Conservation (phyloP, 2,888 invertebrate species). For the Megalurothrips usitatus region DNA sequence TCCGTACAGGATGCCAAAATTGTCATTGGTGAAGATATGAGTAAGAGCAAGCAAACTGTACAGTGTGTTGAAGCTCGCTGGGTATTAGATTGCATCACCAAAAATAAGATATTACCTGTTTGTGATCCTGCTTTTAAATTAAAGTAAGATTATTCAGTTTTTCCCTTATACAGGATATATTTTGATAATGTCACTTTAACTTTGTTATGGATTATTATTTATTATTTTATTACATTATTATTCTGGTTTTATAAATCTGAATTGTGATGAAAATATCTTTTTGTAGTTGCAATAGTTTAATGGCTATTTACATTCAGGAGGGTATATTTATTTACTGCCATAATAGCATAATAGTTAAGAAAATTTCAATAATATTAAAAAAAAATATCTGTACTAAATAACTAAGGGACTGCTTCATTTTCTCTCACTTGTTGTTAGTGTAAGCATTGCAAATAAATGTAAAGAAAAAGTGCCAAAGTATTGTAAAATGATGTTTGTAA, state of each 20-base stretch:
- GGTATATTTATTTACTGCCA: neutral
- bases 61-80: conserved; percentile 55
- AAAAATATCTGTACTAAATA: neutral
- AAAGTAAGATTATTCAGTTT: neutral
- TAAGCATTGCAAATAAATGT: neutral
- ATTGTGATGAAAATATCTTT: neutral
- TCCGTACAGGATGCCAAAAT: conserved; percentile 51
- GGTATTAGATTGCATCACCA: conserved; percentile 60
- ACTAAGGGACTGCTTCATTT: neutral
- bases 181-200: neutral
- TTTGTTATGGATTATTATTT: neutral
- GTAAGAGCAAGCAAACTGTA: conserved; percentile 39
- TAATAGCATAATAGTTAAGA: neutral
- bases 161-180: neutral
- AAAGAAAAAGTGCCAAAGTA: neutral
- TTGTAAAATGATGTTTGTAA: neutral
- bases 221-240: neutral
- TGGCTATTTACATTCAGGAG: neutral
- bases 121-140: neutral
- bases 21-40: conserved; percentile 49
- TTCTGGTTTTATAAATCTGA: neutral
- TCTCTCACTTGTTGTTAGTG: neutral
- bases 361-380: neutral
- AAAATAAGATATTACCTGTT: conserved; percentile 35
- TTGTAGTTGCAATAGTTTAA: neutral